Conservation (phyloP, 35 echinoderm and acorn worm species). For the Nesometra sesokonis region DNA sequence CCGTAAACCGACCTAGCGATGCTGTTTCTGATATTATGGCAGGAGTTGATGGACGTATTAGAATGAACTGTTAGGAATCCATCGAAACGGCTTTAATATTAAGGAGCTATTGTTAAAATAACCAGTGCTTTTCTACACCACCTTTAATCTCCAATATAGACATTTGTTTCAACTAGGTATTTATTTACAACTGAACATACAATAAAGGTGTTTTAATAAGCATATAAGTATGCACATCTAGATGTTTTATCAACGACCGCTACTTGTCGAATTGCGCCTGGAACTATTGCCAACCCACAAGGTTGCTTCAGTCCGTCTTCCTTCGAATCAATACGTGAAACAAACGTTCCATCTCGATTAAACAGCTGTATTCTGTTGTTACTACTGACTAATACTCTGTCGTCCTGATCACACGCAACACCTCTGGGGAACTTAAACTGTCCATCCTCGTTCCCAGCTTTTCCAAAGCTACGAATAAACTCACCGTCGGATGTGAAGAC, state of each 20-base stretch:
- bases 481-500: neutral
- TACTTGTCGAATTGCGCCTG: neutral
- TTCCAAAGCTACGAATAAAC: neutral
- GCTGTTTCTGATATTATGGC: no score
- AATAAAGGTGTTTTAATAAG: no score
- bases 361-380: neutral
- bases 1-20: no score
- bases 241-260: neutral
- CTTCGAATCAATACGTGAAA: neutral
- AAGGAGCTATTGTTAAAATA: no score
- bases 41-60: no score
- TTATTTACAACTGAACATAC: no score
- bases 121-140: no score
- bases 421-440: neutral
- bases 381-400: neutral
- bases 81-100: no score
- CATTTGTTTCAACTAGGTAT: no score
- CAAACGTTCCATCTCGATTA: neutral
- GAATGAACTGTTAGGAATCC: no score
- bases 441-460: neutral
- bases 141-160: no score
- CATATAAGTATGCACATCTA: neutral
- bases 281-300: neutral
- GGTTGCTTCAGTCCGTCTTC: neutral
- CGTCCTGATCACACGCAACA: neutral